These are phyloP conservation scores for Agrilus cyanescens DNA, from an alignment of 2,888 invertebrate genomes.

Conservation along the genomic window DNA sequence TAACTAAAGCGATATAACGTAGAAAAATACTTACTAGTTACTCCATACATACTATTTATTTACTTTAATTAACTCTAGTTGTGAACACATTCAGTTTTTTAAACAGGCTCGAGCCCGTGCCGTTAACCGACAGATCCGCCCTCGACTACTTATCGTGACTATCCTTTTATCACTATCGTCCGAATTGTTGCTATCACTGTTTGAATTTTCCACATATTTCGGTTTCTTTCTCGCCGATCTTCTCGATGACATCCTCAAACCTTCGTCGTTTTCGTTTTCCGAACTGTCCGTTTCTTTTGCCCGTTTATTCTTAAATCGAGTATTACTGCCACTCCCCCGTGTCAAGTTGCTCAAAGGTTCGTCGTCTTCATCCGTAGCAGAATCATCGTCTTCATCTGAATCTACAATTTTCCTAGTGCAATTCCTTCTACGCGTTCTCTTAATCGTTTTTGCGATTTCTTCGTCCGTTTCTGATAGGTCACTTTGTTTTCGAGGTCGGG, in stretches of 20 bases:
- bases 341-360: slow-evolving; percentile 27
- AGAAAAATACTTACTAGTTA: too few species aligned
- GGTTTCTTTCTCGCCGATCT: slow-evolving; percentile 26
- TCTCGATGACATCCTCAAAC: slow-evolving; percentile 13
- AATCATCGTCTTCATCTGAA: slow-evolving; percentile 10
- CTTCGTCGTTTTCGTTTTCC: slow-evolving; percentile 20
- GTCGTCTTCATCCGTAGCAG: slow-evolving; percentile 34
- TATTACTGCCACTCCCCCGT: slow-evolving; percentile 12
- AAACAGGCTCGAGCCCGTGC: slow-evolving; percentile 57
- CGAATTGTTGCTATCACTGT: slow-evolving; percentile 21
- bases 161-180: slow-evolving; percentile 14
- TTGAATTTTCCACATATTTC: slow-evolving; percentile 27
- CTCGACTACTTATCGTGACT: slow-evolving; percentile 63
- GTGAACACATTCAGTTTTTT: slow-evolving; percentile 20
- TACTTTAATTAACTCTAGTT: too few species aligned
- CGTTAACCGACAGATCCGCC: slow-evolving; percentile 72
- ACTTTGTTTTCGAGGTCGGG: too few species aligned
- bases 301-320: slow-evolving; percentile 18
- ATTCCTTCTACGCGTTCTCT: too few species aligned
- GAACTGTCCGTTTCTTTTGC: slow-evolving; percentile 25
- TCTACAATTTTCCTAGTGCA: not conserved
- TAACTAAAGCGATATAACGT: too few species aligned
- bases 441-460: too few species aligned
- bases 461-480: too few species aligned
- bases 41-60: too few species aligned